Evolutionary conservation across 2,888 invertebrate species (phyloP).

Genomic region (Xanthia togata): DNA sequence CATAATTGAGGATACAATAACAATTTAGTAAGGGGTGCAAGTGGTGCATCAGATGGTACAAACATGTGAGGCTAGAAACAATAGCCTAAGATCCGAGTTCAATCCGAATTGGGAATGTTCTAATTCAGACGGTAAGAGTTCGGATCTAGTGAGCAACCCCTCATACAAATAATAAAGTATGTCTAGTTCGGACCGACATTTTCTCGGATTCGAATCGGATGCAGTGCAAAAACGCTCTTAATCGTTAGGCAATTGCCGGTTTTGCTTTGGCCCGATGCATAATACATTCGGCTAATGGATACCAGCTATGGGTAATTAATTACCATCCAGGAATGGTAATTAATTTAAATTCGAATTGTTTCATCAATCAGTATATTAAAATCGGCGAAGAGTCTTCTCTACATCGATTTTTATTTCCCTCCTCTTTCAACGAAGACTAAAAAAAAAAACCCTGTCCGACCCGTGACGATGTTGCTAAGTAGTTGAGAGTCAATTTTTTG

Average conservation of each 20-base stretch:
- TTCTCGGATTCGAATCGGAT: no score
- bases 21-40: not conserved
- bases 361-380: not conserved
- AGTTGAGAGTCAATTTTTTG: no score
- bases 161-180: no score
- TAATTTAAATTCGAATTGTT: not conserved
- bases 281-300: constrained; percentile 5
- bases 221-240: not conserved
- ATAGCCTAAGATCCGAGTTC: not conserved
- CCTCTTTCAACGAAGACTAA: not conserved
- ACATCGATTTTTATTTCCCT: not conserved
- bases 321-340: not conserved
- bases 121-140: no score
- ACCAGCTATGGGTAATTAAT: not conserved
- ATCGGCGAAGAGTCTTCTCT: not conserved
- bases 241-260: not conserved
- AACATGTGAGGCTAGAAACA: not conserved
- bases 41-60: not conserved
- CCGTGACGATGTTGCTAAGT: no score
- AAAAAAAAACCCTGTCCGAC: no score
- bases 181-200: no score
- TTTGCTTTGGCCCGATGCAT: constrained; percentile 1
- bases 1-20: not conserved
- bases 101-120: no score
- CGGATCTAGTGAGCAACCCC: no score